These are phyloP conservation scores for Steatornis caripensis DNA, from an alignment of 2,113 vertebrate genomes.

Conservation along the genomic window DNA sequence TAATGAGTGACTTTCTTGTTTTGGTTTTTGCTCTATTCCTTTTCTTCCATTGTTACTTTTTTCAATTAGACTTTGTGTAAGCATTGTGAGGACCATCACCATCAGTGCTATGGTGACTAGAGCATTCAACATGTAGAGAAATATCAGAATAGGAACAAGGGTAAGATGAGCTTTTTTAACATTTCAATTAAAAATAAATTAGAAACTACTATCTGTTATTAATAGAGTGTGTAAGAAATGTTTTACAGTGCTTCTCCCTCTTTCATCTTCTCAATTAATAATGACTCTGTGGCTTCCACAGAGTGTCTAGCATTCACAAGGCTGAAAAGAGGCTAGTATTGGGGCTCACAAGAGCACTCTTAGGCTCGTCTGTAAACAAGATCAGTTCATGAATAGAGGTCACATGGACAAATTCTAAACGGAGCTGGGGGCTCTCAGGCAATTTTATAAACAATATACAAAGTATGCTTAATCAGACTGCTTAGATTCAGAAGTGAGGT, in stretches of 20 bases:
- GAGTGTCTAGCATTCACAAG: not conserved
- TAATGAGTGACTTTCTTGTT: not conserved
- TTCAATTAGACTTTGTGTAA: not conserved
- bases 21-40: not conserved
- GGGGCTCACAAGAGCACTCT: not conserved
- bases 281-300: not conserved
- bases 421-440: not conserved
- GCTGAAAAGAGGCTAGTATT: not conserved
- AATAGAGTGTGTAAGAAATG: not conserved
- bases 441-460: not conserved
- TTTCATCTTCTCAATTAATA: not conserved
- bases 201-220: not conserved
- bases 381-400: not conserved
- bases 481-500: not conserved
- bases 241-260: not conserved
- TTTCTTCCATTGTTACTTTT: not conserved
- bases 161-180: not conserved
- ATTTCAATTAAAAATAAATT: conserved; percentile 24
- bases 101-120: not conserved
- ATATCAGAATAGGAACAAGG: not conserved
- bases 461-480: not conserved
- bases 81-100: not conserved
- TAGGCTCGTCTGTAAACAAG: not conserved
- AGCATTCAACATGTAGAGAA: not conserved
- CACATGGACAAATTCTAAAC: not conserved